These are phyloP conservation scores for Cavia porcellus DNA, from an alignment of 2,113 vertebrate genomes.

Conservation along the genomic window DNA sequence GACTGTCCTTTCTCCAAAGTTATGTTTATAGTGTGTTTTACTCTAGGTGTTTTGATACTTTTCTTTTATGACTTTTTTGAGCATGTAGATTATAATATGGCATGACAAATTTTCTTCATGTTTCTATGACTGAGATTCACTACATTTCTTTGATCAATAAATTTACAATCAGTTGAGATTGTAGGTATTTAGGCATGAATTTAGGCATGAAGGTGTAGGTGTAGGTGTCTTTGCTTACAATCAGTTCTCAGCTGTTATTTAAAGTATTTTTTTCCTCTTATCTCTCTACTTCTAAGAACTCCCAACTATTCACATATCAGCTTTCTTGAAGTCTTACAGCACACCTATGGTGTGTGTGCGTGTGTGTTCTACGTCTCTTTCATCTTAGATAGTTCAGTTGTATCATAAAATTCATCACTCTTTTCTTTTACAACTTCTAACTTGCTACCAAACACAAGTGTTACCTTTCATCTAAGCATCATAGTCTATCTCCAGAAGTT, in stretches of 20 bases:
- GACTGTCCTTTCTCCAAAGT: background rate
- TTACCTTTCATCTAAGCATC: background rate
- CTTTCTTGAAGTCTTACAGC: background rate
- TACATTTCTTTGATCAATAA: background rate
- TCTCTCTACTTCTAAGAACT: background rate
- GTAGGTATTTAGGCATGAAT: too few species aligned
- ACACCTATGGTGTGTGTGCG: background rate
- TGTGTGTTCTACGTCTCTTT: background rate
- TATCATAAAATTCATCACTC: background rate
- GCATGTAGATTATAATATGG: background rate
- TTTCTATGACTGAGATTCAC: background rate
- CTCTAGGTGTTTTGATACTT: background rate
- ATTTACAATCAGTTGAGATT: too few species aligned
- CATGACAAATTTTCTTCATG: background rate
- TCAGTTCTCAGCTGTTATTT: background rate
- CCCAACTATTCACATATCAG: background rate
- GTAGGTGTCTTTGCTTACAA: too few species aligned
- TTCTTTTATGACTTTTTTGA: background rate
- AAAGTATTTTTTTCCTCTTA: background rate
- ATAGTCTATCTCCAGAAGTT: background rate
- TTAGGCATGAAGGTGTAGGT: too few species aligned
- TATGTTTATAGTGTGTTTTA: background rate
- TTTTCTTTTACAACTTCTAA: conserved; percentile 3
- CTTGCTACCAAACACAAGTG: background rate
- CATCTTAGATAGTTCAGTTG: background rate